A percentile compares a stretch with the other conserved stretches of the same genome.
phyloP scores from a whole-genome alignment of 1,140 invertebrate genomes.

The Leucophenga varia region DNA sequence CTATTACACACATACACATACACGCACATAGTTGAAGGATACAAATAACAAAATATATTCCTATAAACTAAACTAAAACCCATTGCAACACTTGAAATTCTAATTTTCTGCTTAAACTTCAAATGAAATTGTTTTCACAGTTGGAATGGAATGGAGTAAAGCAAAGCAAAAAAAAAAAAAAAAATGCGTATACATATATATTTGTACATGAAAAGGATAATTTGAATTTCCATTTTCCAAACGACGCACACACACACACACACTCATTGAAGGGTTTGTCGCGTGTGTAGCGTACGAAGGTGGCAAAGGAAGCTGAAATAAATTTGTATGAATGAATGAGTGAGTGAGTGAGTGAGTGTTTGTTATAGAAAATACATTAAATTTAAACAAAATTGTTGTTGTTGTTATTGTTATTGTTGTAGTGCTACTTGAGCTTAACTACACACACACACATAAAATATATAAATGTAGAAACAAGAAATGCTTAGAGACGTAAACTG shows the following conservation, averaged over 20 bases:
- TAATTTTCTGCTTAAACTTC: constrained; percentile 49
- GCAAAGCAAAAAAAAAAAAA: constrained; percentile 21
- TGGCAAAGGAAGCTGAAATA: too few species aligned
- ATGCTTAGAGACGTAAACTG: too few species aligned
- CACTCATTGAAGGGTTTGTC: not conserved
- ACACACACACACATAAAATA: constrained; percentile 21
- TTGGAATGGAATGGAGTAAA: constrained; percentile 28
- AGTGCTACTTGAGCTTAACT: constrained; percentile 47
- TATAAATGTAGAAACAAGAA: too few species aligned
- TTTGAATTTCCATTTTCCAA: constrained; percentile 2
- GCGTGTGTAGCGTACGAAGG: not conserved
- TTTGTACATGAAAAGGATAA: constrained; percentile 6
- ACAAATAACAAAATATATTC: too few species aligned
- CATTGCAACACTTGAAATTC: constrained; percentile 52
- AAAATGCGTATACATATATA: constrained; percentile 23
- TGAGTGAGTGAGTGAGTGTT: constrained; percentile 31
- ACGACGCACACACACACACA: not conserved
- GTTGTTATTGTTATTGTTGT: constrained; percentile 13
- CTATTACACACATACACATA: constrained; percentile 6
- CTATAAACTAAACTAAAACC: constrained; percentile 20
- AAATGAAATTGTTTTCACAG: constrained; percentile 46
- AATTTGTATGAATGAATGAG: not conserved
- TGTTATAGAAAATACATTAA: constrained; percentile 54
- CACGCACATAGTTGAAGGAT: constrained; percentile 1
- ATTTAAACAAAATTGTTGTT: constrained; percentile 50